Conservation (phyloP, 2,797 vertebrate species). For the Poeciliopsis paucimaculata region DNA sequence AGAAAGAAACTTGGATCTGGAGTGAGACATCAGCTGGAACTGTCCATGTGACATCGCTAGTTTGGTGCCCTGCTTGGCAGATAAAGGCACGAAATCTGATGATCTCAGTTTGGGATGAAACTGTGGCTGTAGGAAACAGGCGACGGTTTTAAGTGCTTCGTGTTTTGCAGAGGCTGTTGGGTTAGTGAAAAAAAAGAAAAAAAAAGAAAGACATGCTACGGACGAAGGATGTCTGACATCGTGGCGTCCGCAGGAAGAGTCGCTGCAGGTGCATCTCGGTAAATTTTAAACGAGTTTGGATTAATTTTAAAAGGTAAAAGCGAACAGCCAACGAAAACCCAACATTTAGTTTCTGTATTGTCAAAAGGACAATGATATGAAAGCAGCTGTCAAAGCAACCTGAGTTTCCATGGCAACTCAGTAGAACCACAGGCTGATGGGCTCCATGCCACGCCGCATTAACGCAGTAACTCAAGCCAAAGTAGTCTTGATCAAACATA, state of each 20-base stretch:
- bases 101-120: conserved; percentile 70
- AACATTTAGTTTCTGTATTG: not conserved
- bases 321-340: not conserved
- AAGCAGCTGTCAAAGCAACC: not conserved
- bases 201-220: conserved; percentile 38
- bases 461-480: not conserved
- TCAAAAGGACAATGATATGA: not conserved
- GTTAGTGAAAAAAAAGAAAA: conserved; percentile 52
- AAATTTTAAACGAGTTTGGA: not conserved
- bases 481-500: not conserved
- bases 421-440: not conserved
- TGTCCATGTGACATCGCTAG: conserved; percentile 73
- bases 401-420: not conserved
- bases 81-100: conserved; percentile 80
- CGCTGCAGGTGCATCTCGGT: not conserved
- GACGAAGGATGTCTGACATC: conserved; percentile 69
- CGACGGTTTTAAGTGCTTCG: conserved; percentile 70
- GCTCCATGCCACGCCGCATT: not conserved
- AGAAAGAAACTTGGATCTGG: conserved; percentile 36
- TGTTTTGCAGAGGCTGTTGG: conserved; percentile 59
- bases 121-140: conserved; percentile 50
- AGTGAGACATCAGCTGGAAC: conserved; percentile 41
- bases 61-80: conserved; percentile 81
- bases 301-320: not conserved
- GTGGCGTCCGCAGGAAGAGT: conserved; percentile 49